Conservation (phyloP, 2,888 invertebrate genomes). For the Parnassius smintheus region DNA sequence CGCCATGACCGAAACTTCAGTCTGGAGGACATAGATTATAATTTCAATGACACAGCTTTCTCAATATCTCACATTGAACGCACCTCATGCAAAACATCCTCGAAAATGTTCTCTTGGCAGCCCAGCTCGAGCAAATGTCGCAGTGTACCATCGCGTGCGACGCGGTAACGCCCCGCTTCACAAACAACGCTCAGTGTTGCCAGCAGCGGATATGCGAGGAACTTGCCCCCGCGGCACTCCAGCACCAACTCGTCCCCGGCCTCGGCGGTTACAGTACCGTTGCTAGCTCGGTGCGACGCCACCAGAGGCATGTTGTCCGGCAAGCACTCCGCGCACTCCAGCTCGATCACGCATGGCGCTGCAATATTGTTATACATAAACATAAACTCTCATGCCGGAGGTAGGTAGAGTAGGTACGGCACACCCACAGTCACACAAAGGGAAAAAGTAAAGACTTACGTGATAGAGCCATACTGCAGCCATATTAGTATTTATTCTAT, state of each 20-base stretch:
- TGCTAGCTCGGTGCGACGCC: slow-evolving; percentile 54
- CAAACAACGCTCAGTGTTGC: slow-evolving; percentile 46
- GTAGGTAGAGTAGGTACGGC: too few species aligned
- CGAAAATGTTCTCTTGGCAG: slow-evolving; percentile 68
- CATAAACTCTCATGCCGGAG: neutral
- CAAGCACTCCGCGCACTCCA: slow-evolving; percentile 66
- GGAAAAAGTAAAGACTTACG: too few species aligned
- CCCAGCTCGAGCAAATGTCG: slow-evolving; percentile 65
- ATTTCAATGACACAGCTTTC: neutral
- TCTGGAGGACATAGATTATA: too few species aligned
- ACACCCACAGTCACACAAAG: too few species aligned
- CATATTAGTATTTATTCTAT: too few species aligned
- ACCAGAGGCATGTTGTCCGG: slow-evolving; percentile 73
- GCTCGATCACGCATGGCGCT: slow-evolving; percentile 62
- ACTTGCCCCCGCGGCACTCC: slow-evolving; percentile 58
- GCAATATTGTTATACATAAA: neutral
- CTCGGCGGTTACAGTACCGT: slow-evolving; percentile 39
- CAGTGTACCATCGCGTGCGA: slow-evolving; percentile 43
- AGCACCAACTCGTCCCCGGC: slow-evolving; percentile 55
- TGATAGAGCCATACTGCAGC: too few species aligned
- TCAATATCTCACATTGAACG: neutral
- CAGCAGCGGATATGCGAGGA: slow-evolving; percentile 57
- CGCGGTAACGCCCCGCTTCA: slow-evolving; percentile 55
- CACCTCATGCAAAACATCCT: slow-evolving; percentile 63
- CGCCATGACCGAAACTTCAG: too few species aligned